phyloP scores from a whole-genome alignment of 2,113 vertebrate genomes.

The Chunga burmeisteri region DNA sequence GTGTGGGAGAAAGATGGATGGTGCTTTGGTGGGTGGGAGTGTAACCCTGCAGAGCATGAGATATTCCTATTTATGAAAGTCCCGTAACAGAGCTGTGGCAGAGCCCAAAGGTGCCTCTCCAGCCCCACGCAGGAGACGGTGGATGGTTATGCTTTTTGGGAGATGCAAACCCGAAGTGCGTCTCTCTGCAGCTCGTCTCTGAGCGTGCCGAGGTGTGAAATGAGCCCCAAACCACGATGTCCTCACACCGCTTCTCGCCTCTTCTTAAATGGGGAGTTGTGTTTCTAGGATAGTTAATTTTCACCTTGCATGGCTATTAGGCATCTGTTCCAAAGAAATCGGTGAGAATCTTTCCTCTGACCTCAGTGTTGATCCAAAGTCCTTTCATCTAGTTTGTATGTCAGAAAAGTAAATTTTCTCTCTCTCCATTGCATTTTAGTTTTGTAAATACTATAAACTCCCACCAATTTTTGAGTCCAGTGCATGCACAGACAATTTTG shows the following conservation, averaged over 20 bases:
- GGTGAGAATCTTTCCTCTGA: background rate
- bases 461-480: background rate
- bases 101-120: background rate
- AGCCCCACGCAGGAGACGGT: background rate
- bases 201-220: background rate
- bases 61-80: background rate
- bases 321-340: background rate
- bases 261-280: background rate
- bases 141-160: background rate
- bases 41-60: background rate
- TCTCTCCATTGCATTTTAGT: background rate
- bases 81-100: background rate
- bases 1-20: background rate
- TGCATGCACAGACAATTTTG: background rate
- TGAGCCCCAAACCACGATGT: background rate
- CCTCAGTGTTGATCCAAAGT: background rate
- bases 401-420: background rate
- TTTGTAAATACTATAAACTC: background rate
- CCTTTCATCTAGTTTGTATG: background rate
- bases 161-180: accelerated
- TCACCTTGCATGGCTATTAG: background rate
- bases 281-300: background rate
- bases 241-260: background rate
- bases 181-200: background rate
- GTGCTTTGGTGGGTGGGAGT: background rate